Evolutionary conservation across 2,113 vertebrate genomes (phyloP).

Genomic region (Chunga burmeisteri): DNA sequence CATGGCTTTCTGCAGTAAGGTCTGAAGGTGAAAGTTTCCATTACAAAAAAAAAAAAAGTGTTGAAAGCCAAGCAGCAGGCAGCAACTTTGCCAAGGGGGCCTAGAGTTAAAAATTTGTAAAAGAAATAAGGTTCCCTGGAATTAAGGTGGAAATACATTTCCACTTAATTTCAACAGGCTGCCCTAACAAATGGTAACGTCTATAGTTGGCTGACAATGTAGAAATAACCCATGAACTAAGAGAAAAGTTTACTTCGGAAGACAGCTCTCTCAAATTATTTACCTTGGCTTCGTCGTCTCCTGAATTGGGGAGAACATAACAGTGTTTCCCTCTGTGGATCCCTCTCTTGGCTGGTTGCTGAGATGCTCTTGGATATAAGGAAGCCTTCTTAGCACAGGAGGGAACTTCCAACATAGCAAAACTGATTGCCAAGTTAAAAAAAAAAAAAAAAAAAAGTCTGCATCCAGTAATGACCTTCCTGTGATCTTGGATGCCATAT

Average conservation of each 20-base stretch:
- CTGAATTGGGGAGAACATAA: neutral
- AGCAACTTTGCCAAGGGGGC: neutral
- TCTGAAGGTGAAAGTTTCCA: neutral
- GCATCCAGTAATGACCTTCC: neutral
- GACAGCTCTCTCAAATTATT: neutral
- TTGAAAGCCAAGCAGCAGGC: conserved; percentile 25
- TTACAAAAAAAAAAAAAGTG: neutral
- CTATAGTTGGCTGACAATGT: neutral
- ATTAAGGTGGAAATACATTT: conserved; percentile 22
- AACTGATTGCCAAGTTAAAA: neutral
- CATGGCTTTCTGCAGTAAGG: neutral
- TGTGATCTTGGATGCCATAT: neutral
- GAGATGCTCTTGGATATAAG: conserved; percentile 37
- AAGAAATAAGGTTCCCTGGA: conserved; percentile 33
- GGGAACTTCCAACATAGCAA: neutral
- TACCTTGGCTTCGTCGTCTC: conserved; percentile 40
- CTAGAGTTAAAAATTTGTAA: neutral
- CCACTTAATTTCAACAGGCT: conserved; percentile 27
- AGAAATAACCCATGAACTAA: conserved; percentile 27
- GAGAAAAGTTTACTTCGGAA: conserved; percentile 23
- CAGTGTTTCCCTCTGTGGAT: conserved; percentile 13
- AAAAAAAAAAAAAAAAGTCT: neutral
- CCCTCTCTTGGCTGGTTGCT: conserved; percentile 38
- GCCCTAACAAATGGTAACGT: conserved; percentile 10
- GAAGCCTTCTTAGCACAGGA: neutral